phyloP scores from a whole-genome alignment of 2,888 invertebrate genomes.

The Busseola fusca region DNA sequence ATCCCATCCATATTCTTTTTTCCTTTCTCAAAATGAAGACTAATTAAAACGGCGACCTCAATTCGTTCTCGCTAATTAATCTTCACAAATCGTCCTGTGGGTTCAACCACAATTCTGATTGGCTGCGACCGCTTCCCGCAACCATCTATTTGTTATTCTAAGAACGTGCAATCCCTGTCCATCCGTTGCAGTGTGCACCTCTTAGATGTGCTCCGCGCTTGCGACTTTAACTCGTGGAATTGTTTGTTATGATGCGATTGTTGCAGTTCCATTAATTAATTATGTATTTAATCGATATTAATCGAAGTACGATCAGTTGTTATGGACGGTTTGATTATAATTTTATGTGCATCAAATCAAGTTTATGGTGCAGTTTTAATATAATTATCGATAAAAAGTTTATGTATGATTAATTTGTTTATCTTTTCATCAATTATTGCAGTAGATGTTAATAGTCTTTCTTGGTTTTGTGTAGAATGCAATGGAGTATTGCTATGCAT shows the following conservation, averaged over 20 bases:
- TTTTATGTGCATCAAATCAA: slow-evolving; percentile 36
- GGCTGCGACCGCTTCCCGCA: slow-evolving; percentile 71
- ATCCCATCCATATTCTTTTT: slow-evolving; percentile 48
- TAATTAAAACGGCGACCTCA: slow-evolving; percentile 58
- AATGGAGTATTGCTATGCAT: neutral
- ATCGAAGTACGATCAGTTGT: slow-evolving; percentile 40
- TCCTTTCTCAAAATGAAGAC: slow-evolving; percentile 39
- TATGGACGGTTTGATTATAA: slow-evolving; percentile 36
- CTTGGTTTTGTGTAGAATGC: neutral
- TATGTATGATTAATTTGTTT: slow-evolving; percentile 12
- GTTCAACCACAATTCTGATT: slow-evolving; percentile 73
- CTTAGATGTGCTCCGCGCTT: slow-evolving; percentile 66
- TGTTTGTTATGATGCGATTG: slow-evolving; percentile 52
- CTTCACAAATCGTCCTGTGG: slow-evolving; percentile 75
- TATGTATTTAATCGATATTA: slow-evolving; percentile 54
- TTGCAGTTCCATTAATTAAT: slow-evolving; percentile 61
- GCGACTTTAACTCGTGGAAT: slow-evolving; percentile 58
- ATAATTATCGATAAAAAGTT: slow-evolving; percentile 29
- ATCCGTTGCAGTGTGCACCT: slow-evolving; percentile 78
- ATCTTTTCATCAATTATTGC: slow-evolving; percentile 20
- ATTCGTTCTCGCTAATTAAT: slow-evolving; percentile 78
- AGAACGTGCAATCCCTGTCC: slow-evolving; percentile 75
- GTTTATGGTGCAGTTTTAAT: slow-evolving; percentile 39
- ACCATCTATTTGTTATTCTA: slow-evolving; percentile 79
- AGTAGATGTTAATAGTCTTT: slow-evolving; percentile 1